A percentile compares a stretch with the other conserved stretches of the same genome.
phyloP scores from a whole-genome alignment of 1,140 invertebrate species.

The Brachionus rubens region DNA sequence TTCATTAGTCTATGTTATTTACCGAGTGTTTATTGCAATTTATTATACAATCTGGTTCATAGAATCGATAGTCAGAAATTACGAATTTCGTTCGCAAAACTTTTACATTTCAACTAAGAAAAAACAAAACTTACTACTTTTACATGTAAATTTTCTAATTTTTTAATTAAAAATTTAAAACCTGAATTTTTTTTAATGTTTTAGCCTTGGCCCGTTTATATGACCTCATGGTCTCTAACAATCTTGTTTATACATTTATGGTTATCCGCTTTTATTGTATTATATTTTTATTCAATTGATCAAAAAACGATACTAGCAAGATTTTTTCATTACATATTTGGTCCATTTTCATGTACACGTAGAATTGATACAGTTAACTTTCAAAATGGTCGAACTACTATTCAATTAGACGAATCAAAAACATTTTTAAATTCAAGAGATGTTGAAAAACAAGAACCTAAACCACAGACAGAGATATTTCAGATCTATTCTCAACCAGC shows the following conservation, averaged over 20 bases:
- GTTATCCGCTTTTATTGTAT: constrained; percentile 6
- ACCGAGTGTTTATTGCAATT: constrained; percentile 35
- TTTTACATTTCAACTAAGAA: constrained; percentile 35
- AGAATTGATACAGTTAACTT: not conserved
- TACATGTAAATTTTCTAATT: not conserved
- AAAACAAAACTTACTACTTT: constrained; percentile 10
- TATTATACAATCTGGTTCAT: constrained; percentile 45
- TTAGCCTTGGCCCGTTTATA: constrained; percentile 31
- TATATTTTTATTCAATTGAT: constrained; percentile 40
- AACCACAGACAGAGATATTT: too few species aligned
- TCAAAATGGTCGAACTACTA: not conserved
- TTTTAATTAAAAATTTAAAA: not conserved
- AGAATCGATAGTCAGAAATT: constrained; percentile 43
- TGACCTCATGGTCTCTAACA: constrained; percentile 30
- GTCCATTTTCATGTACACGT: constrained; percentile 23
- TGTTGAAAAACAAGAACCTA: too few species aligned
- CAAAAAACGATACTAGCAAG: constrained; percentile 4
- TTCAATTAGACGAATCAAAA: not conserved
- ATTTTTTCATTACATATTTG: constrained; percentile 25
- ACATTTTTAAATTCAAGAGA: too few species aligned
- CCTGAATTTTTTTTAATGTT: not conserved
- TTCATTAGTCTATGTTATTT: constrained; percentile 12
- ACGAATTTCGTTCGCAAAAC: constrained; percentile 29
- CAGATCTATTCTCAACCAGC: not conserved
- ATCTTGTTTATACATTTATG: constrained; percentile 26